Evolutionary conservation across 2,797 vertebrate genomes (phyloP), one percentile per base, ranked within the genome.

Genomic region (Selene dorsalis): DNA sequence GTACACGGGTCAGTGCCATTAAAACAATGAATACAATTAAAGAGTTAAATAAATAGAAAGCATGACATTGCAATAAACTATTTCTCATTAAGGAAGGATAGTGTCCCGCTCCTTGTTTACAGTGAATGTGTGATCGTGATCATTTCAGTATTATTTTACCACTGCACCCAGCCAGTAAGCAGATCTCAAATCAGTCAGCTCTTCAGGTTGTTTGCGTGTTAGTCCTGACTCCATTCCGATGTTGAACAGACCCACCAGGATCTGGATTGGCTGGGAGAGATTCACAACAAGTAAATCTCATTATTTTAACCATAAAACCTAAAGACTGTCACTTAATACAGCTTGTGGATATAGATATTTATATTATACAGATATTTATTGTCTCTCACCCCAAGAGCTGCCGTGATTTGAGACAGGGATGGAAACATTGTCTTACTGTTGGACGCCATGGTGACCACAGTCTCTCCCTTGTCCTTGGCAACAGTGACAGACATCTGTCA

Each of bases 141-240:
- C 7, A 41, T 53, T 1, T 30, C 30, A 47, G 8, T 12, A 20
- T 14, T 20, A 24, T 30, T 50, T 79, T 83, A 91, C 90, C 88
- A 84, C 71, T 24, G 41, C 77, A 9, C 89, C 90, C 32, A 90
- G 82, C 86, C 87, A 91, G 69, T 88, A 90, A 18, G 84, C 67
- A 8, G 65, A 80, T 59, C 78, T 70, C 61, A 89, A n/a, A 0
- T 16, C 0, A n/a, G 50, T 28, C 60, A 90, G 13, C 56, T 84
- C 82, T 0, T 16, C 61, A 39, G 83, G 53, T 7, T 48, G 30
- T 0, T 10, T 17, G 28, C 68, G 80, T 1, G 18, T 72, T 20
- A 81, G 79, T 28, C 84, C 85, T 0, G 73, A 69, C 4, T 79
- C 85, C 0, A 89, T 83, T 26, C 79, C 89, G 2, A 89, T 76